These are phyloP conservation scores for Dascillus cervinus DNA, from an alignment of 2,888 invertebrate species.

Conservation along the genomic window DNA sequence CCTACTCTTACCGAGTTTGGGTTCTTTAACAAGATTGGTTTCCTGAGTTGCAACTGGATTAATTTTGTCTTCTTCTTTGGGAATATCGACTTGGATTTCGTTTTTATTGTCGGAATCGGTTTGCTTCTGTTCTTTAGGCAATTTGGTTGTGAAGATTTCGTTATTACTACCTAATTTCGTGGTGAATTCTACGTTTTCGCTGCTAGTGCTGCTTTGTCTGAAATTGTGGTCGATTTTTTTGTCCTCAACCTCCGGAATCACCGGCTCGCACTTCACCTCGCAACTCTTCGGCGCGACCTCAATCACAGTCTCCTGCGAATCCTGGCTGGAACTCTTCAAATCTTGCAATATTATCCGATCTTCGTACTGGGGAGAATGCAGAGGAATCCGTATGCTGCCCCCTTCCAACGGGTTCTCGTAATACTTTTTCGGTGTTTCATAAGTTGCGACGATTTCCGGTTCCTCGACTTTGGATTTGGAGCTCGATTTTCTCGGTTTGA, in stretches of 20 bases:
- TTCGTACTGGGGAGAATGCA: slow-evolving; percentile 65
- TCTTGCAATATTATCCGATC: slow-evolving; percentile 34
- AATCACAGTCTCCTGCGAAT: slow-evolving; percentile 47
- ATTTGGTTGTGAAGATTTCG: slow-evolving; percentile 54
- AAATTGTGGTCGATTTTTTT: slow-evolving; percentile 9
- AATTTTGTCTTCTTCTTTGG: slow-evolving; percentile 3
- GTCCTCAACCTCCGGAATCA: slow-evolving; percentile 16
- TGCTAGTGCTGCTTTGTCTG: slow-evolving; percentile 39
- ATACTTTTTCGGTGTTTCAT: slow-evolving; percentile 43
- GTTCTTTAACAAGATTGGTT: slow-evolving; percentile 6
- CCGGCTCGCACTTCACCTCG: slow-evolving; percentile 7
- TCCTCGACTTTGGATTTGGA: slow-evolving; percentile 43
- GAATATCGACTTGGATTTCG: slow-evolving; percentile 3
- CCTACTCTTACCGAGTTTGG: slow-evolving; percentile 6
- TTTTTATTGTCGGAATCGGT: slow-evolving; percentile 9
- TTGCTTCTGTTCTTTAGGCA: slow-evolving; percentile 33
- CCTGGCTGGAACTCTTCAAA: slow-evolving; percentile 40
- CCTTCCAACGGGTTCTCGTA: slow-evolving; percentile 59
- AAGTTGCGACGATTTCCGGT: slow-evolving; percentile 27
- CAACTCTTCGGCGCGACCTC: slow-evolving; percentile 27
- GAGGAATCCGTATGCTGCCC: slow-evolving; percentile 60
- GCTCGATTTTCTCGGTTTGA: slow-evolving; percentile 50
- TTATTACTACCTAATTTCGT: slow-evolving; percentile 63
- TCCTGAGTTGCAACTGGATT: slow-evolving; percentile 8
- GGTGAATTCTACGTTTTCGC: slow-evolving; percentile 53